Conservation (phyloP, 2,888 invertebrate genomes). For the Eudasyphora cyanicolor region DNA sequence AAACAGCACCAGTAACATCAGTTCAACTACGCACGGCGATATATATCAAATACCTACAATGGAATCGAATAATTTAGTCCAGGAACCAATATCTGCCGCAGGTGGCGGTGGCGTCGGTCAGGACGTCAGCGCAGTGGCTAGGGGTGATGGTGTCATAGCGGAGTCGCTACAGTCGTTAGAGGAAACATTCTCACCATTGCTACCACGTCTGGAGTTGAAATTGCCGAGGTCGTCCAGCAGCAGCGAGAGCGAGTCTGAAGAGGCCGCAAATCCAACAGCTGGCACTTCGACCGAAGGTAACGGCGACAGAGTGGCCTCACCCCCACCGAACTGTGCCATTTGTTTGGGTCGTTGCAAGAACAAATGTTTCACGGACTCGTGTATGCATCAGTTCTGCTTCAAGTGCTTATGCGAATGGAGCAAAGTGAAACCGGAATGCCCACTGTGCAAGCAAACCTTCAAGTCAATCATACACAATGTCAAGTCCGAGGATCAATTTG, state of each 20-base stretch:
- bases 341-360: constrained; percentile 93
- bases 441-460: constrained; percentile 95
- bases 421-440: constrained; percentile 95
- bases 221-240: constrained; percentile 73
- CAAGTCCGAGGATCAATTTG: constrained; percentile 91
- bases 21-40: neutral
- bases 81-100: constrained; percentile 21
- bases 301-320: constrained; percentile 81
- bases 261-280: constrained; percentile 62
- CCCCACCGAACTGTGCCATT: constrained; percentile 95
- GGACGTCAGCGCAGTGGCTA: neutral
- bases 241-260: constrained; percentile 73
- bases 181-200: neutral
- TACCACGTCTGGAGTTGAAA: constrained; percentile 68
- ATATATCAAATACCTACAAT: constrained; percentile 32
- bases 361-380: constrained; percentile 95
- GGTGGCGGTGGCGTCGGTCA: neutral
- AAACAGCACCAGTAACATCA: neutral
- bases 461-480: constrained; percentile 96
- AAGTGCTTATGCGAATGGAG: constrained; percentile 96
- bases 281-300: constrained; percentile 66
- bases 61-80: constrained; percentile 54
- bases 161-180: neutral
- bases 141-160: neutral
- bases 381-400: constrained; percentile 96